Percentiles rank a stretch among this genome's conserved stretches.
phyloP scores from a whole-genome alignment of 2,888 invertebrate genomes.

The Luffia ferchaultella region DNA sequence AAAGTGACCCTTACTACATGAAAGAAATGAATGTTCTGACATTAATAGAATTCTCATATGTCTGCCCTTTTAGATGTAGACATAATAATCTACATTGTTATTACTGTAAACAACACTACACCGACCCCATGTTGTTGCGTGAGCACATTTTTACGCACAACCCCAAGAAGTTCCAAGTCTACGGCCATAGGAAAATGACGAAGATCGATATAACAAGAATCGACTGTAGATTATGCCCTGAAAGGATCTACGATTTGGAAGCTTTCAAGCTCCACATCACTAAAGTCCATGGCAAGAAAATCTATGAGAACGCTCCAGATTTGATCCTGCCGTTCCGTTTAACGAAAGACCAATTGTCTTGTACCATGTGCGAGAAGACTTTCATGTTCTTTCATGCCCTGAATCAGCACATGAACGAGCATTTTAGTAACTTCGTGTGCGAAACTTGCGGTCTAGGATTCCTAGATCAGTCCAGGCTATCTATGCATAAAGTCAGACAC shows the following conservation, averaged over 20 bases:
- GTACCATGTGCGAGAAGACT: conserved; percentile 31
- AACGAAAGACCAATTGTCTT: conserved; percentile 32
- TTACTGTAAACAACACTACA: conserved; percentile 38
- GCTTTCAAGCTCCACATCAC: conserved; percentile 38
- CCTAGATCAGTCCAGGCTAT: conserved; percentile 32
- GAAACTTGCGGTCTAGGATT: conserved; percentile 48
- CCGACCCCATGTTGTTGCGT: conserved; percentile 28
- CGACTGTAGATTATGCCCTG: conserved; percentile 39
- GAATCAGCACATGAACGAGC: conserved; percentile 53
- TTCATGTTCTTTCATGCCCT: conserved; percentile 50
- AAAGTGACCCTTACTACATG: conserved; percentile 44
- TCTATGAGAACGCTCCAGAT: conserved; percentile 39
- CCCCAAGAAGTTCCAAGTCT: conserved; percentile 44
- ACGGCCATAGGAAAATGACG: conserved; percentile 46
- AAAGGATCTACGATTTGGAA: conserved; percentile 32
- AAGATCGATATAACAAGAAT: conserved; percentile 45
- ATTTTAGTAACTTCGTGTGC: conserved; percentile 50
- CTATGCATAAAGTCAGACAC: conserved; percentile 49
- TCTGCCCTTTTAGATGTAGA: conserved; percentile 48
- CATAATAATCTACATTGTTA: conserved; percentile 49
- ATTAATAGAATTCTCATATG: conserved; percentile 42
- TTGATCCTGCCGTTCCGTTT: conserved; percentile 39
- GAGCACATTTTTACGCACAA: conserved; percentile 30
- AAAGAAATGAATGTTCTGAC: conserved; percentile 45
- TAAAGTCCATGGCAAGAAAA: conserved; percentile 32